These are phyloP conservation scores for Brachyistius frenatus DNA, from an alignment of 2,113 vertebrate genomes.

Conservation along the genomic window DNA sequence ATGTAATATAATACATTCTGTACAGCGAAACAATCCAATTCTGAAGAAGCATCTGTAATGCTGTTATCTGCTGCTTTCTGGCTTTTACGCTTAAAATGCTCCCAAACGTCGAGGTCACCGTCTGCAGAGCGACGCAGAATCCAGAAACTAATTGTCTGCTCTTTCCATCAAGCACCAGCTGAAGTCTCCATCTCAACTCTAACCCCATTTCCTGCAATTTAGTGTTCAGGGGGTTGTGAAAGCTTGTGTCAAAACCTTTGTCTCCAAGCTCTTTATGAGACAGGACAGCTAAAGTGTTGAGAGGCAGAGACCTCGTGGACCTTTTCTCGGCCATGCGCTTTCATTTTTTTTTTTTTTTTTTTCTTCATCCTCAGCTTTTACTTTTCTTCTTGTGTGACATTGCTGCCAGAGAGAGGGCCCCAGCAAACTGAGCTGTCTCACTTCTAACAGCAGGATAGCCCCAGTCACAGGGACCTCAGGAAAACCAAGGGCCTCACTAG, in stretches of 20 bases:
- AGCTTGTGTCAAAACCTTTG: slow-evolving; percentile 69
- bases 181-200: slow-evolving; percentile 55
- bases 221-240: slow-evolving; percentile 57
- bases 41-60: background rate
- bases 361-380: slow-evolving; percentile 37
- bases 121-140: slow-evolving; percentile 19
- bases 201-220: slow-evolving; percentile 63
- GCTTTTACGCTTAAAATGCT: slow-evolving; percentile 15
- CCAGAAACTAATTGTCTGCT: slow-evolving; percentile 37
- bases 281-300: slow-evolving; percentile 65
- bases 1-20: background rate
- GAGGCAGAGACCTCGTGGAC: slow-evolving; percentile 60
- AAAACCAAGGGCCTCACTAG: slow-evolving; percentile 36
- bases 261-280: slow-evolving; percentile 63
- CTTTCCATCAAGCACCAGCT: slow-evolving; percentile 54
- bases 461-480: slow-evolving; percentile 36
- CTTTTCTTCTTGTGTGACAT: slow-evolving; percentile 67
- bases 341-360: slow-evolving; percentile 8
- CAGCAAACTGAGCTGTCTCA: slow-evolving; percentile 62
- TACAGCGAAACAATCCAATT: background rate
- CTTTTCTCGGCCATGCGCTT: slow-evolving; percentile 49
- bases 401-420: slow-evolving; percentile 59
- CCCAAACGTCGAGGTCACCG: slow-evolving; percentile 12
- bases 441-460: slow-evolving; percentile 62
- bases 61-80: background rate